A percentile compares a stretch with the other conserved stretches of the same genome.
These are phyloP conservation scores for Limnephilus auricula DNA, from an alignment of 2,888 invertebrate species.

Conservation along the genomic window DNA sequence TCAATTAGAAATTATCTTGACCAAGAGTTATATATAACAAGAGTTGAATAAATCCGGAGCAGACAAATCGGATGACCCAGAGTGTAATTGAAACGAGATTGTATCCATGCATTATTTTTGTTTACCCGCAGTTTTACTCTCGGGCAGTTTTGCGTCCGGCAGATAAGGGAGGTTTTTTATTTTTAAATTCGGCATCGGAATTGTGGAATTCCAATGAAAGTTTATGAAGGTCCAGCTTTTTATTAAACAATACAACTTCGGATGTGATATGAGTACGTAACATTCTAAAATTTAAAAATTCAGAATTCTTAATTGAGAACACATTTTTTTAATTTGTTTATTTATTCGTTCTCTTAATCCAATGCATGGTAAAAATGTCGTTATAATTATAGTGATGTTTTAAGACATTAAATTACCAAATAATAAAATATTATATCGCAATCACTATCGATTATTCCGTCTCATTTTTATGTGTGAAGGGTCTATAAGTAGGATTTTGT, in stretches of 20 bases:
- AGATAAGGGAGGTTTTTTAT: not conserved
- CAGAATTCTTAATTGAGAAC: too few species aligned
- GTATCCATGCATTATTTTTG: slow-evolving; percentile 35
- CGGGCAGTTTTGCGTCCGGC: slow-evolving; percentile 11
- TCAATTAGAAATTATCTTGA: slow-evolving; percentile 17
- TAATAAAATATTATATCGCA: too few species aligned
- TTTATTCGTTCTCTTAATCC: too few species aligned
- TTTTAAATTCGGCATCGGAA: not conserved
- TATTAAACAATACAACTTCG: not conserved
- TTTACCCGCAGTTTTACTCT: slow-evolving; percentile 24
- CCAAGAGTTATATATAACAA: not conserved
- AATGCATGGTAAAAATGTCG: too few species aligned
- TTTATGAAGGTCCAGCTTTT: not conserved
- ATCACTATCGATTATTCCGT: too few species aligned
- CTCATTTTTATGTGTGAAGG: too few species aligned
- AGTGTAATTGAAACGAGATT: slow-evolving; percentile 43
- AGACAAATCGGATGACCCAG: slow-evolving; percentile 28
- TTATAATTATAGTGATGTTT: too few species aligned
- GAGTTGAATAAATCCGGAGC: not conserved
- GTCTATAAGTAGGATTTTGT: too few species aligned
- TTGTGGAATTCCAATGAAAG: not conserved
- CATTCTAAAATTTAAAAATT: too few species aligned
- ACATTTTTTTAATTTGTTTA: too few species aligned
- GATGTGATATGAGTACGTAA: too few species aligned
- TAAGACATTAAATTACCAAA: too few species aligned